Evolutionary conservation across 2,113 vertebrate genomes (phyloP), one percentile per base, ranked within the genome.

Genomic region (Chionodraco myersi): DNA sequence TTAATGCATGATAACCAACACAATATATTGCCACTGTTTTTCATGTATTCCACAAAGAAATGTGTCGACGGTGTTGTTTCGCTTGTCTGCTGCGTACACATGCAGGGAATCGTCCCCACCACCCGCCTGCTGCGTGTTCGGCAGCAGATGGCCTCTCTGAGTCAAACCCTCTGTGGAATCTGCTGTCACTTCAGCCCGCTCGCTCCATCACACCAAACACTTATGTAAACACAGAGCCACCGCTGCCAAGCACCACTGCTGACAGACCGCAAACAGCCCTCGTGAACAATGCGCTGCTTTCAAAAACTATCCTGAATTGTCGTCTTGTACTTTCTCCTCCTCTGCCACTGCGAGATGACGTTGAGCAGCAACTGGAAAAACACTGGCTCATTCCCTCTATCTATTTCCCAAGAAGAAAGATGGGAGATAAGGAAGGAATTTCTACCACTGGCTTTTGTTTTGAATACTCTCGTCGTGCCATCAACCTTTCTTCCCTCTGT

Each of bases 201-300:
- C 70, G 49, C 86, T 89, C 88, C 88, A 88, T 92, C 84, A 87
- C 82, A 67, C 78, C 8, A 41, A 75, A 69, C 82, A 79, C 88
- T 91, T 88, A 86, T 85, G 88, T 92, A 89, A 93, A 93, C 90
- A 86, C 79, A 88, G 90, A 86, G 85, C 87, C 80, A 85, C 86
- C 69, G 36, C 91, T 86, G 93, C 91, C 90, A 91, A 92, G 92
- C 89, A 93, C 93, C 82, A 4, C 83, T 80, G 88, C 89, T 89
- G 92, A 94, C 91, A 82, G 86, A 90, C 86, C 90, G 81, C 88
- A 79, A 90, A 87, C 93, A 90, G 77, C 72, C 82, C 57, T 57
- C 12, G 0, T 2, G 41, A 91, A 94, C 93, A 93, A 92, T 93
- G 89, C n/a, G 30, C 72, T 30, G 86, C 91, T 93, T 91, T 93